These are phyloP conservation scores for Sternarchorhynchus goeldii DNA, from an alignment of 2,797 vertebrate species.

Conservation along the genomic window DNA sequence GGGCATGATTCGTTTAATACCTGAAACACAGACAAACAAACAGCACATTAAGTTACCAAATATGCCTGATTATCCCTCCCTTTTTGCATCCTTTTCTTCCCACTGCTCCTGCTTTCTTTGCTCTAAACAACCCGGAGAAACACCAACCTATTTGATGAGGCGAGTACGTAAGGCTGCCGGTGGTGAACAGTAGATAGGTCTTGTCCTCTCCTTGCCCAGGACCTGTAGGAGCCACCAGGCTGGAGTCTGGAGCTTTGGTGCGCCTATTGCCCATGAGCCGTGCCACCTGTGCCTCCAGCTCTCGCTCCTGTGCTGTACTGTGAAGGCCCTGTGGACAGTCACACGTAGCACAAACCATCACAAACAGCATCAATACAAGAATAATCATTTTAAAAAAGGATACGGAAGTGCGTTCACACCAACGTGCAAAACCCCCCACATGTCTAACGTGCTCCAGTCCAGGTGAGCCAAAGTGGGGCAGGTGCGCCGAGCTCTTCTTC, in stretches of 20 bases:
- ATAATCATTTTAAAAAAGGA: too few relatives aligned
- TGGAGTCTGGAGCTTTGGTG: slow-evolving; percentile 77
- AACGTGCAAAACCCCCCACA: slow-evolving; percentile 56
- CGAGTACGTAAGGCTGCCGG: slow-evolving; percentile 95
- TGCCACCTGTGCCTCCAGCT: slow-evolving; percentile 86
- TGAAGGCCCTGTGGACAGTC: slow-evolving; percentile 61
- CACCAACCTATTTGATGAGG: slow-evolving; percentile 94
- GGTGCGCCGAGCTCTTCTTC: slow-evolving; percentile 42
- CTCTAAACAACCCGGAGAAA: background rate
- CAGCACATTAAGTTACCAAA: background rate
- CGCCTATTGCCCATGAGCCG: slow-evolving; percentile 81
- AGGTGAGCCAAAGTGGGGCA: slow-evolving; percentile 57
- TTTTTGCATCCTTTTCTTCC: background rate
- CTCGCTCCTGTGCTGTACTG: slow-evolving; percentile 68
- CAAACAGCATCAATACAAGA: background rate
- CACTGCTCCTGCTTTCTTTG: background rate
- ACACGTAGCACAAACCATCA: background rate
- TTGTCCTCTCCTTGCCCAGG: slow-evolving; percentile 73
- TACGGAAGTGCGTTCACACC: background rate
- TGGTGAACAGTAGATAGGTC: slow-evolving; percentile 97
- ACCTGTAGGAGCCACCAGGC: slow-evolving; percentile 64
- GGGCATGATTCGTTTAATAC: slow-evolving; percentile 92
- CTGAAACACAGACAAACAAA: slow-evolving; percentile 66
- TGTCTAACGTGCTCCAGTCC: slow-evolving; percentile 73
- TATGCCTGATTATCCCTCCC: background rate